A percentile compares a stretch with the other conserved stretches of the same genome.
phyloP scores from a whole-genome alignment of 2,113 vertebrate genomes.

The Aptenodytes forsteri region DNA sequence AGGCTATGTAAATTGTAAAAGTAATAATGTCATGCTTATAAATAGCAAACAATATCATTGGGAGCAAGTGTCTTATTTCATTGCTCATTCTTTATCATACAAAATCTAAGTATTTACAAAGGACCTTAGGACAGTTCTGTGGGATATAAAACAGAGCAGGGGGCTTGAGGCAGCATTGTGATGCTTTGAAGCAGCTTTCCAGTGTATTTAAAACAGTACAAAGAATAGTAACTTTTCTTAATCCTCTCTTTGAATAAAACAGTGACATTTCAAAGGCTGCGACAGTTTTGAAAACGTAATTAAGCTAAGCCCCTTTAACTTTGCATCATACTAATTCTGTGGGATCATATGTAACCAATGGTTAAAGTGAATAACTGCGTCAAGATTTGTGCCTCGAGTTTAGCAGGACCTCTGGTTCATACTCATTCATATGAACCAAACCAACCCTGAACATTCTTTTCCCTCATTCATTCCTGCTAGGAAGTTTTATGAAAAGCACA shows the following conservation, averaged over 20 bases:
- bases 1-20: not conserved
- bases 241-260: constrained; percentile 27
- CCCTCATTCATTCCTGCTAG: not conserved
- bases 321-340: not conserved
- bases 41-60: not conserved
- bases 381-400: not conserved
- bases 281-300: constrained; percentile 37
- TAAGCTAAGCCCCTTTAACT: constrained; percentile 27
- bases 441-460: not conserved
- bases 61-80: not conserved
- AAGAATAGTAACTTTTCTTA: constrained; percentile 31
- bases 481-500: constrained; percentile 26
- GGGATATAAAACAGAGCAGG: not conserved
- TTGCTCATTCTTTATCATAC: not conserved
- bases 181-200: not conserved
- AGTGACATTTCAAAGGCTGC: constrained; percentile 21
- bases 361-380: not conserved
- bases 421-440: not conserved
- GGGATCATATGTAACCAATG: not conserved
- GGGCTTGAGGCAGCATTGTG: not conserved
- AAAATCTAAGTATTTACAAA: not conserved
- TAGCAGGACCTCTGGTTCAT: not conserved
- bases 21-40: not conserved
- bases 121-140: not conserved
- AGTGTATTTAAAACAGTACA: not conserved